Conservation (phyloP, 2,888 invertebrate species). For the Malachius bipustulatus region DNA sequence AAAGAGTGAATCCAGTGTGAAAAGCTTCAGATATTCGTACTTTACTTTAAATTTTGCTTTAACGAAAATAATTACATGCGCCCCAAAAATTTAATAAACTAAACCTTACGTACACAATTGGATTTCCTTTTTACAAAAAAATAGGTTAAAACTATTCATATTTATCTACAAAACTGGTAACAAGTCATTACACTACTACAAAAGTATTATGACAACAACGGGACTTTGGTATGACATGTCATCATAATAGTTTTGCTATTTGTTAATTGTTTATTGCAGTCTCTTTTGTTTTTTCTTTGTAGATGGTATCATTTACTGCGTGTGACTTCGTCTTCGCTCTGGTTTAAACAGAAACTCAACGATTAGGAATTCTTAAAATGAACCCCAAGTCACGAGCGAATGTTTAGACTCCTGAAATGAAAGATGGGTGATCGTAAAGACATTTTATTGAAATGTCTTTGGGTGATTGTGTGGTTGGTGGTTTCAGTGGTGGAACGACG, state of each 20-base stretch:
- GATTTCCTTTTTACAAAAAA: constrained; percentile 33
- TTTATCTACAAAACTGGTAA: constrained; percentile 36
- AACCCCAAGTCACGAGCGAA: too few relatives aligned
- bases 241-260: constrained; percentile 38
- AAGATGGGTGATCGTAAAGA: too few relatives aligned
- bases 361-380: too few relatives aligned
- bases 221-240: constrained; percentile 18
- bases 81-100: constrained; percentile 18
- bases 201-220: constrained; percentile 35
- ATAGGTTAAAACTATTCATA: constrained; percentile 36
- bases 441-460: too few relatives aligned
- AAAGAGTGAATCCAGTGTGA: constrained; percentile 13
- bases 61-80: constrained; percentile 28
- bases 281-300: constrained; percentile 36
- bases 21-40: constrained; percentile 30
- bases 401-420: too few relatives aligned
- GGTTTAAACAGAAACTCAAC: too few relatives aligned
- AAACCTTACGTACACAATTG: constrained; percentile 13
- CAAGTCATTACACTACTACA: constrained; percentile 34
- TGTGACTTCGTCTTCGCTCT: background rate
- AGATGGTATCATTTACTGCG: constrained; percentile 14
- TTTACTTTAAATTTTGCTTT: constrained; percentile 10
- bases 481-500: background rate
- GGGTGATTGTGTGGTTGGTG: background rate
- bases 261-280: constrained; percentile 41